These are phyloP conservation scores for Andrena bicolor DNA, from an alignment of 2,888 invertebrate species.

Conservation along the genomic window DNA sequence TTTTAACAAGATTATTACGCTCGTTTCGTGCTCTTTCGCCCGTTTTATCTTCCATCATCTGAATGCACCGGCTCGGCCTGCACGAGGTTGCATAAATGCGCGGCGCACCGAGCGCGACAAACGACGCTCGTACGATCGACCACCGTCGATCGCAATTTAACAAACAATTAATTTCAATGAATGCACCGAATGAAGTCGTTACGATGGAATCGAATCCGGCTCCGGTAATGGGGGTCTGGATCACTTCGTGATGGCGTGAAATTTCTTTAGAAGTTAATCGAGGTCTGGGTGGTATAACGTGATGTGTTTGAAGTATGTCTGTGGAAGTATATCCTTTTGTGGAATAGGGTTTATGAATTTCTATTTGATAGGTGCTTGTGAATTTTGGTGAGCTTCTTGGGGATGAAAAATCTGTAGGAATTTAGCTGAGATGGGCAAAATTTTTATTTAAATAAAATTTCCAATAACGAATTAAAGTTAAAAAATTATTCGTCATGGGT, in stretches of 20 bases:
- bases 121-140: slow-evolving; percentile 53
- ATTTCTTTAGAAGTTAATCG: slow-evolving; percentile 19
- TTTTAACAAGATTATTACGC: slow-evolving; percentile 64
- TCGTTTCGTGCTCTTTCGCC: slow-evolving; percentile 47
- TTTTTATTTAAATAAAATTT: too few species aligned
- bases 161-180: slow-evolving; percentile 52
- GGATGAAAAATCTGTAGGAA: too few species aligned
- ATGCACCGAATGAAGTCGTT: slow-evolving; percentile 49
- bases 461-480: too few species aligned
- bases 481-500: too few species aligned
- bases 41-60: slow-evolving; percentile 61
- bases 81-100: slow-evolving; percentile 49
- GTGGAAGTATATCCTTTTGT: background rate
- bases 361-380: too few species aligned
- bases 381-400: too few species aligned
- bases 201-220: slow-evolving; percentile 9
- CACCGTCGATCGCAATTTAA: slow-evolving; percentile 52
- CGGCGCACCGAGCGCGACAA: slow-evolving; percentile 53
- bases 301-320: background rate
- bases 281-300: background rate
- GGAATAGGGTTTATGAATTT: too few species aligned
- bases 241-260: slow-evolving; percentile 24
- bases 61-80: slow-evolving; percentile 37
- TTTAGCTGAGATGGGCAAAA: too few species aligned
- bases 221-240: slow-evolving; percentile 7